Evolutionary conservation across 2,113 vertebrate genomes (phyloP), one percentile per base, ranked within the genome.

Genomic region (Mormyrus lacerda): DNA sequence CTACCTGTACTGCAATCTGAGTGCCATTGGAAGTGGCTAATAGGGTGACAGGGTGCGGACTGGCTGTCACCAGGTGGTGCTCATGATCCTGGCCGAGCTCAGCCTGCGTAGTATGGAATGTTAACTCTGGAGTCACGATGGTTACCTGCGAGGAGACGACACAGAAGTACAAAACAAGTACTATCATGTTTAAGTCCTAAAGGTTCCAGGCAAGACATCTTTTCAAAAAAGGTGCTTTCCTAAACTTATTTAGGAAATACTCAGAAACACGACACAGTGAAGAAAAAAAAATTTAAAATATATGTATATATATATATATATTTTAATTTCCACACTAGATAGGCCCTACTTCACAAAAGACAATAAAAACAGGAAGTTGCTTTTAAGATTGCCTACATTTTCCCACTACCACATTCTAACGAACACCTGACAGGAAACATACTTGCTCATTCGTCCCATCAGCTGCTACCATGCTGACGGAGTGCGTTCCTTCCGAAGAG

Each of bases 11-110:
- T 91, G 98, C 98, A 89, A 99, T 99, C 94, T 99, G 98, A 89
- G 98, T 99, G 93, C 98, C 98, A 24, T 99, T 99, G 92, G 98
- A 98, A 17, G 98, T 99, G 91, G 98, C 98, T 93, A 99, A 93
- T 92, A 99, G 94, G 0, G 98, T 99, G 91, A 99, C 97, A 39
- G 98, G 97, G 90, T 98, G 97, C 39, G 96, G 91, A 93, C 96
- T 96, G 90, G 96, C 95, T 85, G 96, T 94, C 88, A 97, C 95
- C 92, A 97, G 90, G 35, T 97, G 95, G 92, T 98, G 97, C 51
- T 97, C 97, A 4, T 98, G 97, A 24, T 97, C 97, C 87, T 99
- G 97, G 87, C 95, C 95, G 91, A 98, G 96, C 89, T 96, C 97
- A 53, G 96, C 95, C 1, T 98, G 97, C 79, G 98, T 96, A 5